phyloP scores from a whole-genome alignment of 2,113 vertebrate species.

The Actenoides hombroni region DNA sequence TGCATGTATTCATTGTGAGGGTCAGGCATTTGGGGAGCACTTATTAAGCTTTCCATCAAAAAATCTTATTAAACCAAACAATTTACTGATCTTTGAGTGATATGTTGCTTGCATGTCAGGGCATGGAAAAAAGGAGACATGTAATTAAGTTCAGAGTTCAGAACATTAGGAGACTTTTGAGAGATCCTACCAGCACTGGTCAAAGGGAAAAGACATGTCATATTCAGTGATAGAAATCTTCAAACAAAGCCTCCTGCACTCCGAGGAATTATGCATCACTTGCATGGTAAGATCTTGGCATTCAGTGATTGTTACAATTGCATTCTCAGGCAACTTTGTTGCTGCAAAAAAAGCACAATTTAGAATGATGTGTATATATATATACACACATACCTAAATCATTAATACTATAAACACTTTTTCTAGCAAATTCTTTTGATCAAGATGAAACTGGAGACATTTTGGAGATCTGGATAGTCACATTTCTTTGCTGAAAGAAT shows the following conservation, averaged over 20 bases:
- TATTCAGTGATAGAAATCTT: neutral
- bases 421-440: neutral
- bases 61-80: neutral
- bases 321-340: neutral
- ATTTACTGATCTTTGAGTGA: neutral
- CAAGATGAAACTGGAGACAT: neutral
- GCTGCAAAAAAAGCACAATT: neutral
- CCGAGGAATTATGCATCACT: neutral
- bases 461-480: neutral
- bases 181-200: neutral
- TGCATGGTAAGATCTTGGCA: neutral
- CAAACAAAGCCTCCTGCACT: neutral
- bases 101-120: neutral
- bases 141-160: neutral
- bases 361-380: neutral
- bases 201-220: neutral
- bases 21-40: neutral
- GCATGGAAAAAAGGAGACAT: neutral
- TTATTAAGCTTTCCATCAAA: neutral
- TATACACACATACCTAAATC: neutral
- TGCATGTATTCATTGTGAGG: neutral
- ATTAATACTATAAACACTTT: neutral
- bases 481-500: neutral
- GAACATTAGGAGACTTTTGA: neutral
- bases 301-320: neutral